Evolutionary conservation across 64 coral and sea anemone genomes (phyloP), one percentile per base, ranked within the genome.

Genomic region (Montipora capricornis): DNA sequence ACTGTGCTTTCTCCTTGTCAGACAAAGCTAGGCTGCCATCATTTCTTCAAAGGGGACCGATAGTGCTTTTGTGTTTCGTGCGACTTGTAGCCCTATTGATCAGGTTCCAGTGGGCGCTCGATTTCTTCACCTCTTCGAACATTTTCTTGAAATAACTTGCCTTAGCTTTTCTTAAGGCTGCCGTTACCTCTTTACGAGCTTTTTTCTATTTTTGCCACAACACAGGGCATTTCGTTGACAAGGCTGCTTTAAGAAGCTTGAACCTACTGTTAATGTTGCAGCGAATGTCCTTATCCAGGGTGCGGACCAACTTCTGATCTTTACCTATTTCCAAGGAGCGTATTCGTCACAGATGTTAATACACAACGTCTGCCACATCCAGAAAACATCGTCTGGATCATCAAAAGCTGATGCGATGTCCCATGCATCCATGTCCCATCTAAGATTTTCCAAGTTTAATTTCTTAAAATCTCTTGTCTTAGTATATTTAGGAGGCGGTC

Each of bases 161-260:
- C 16, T 89, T 89, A 45, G 87, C 57, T 62, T 60, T 78, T 78
- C 74, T 89, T 58, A 82, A 26, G 52, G 17, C 77, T 78, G 78
- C 8, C 3, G 76, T 79, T n/a, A 90, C 75, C 67, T 90, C 88
- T 17, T 90, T 90, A 8, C 75, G n/a, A 14, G 50, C 53, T 51
- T 69, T 29, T 79, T 90, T 90, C 8, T 90, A 90, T 16, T 47
- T 29, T 60, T 90, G 5, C 88, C 88, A 90, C 44, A 66, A 57
- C 75, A 17, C 59, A 48, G 74, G 53, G 20, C 51, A 59, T 50
- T 79, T 79, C 22, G 59, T 80, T 16, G 74, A 5, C 37, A 80
- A 29, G 62, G 88, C 88, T 6, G 51, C 57, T 59, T 90, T 90
- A 59, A 89, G 80, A 6, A 90, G 46, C 57, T 90, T 90, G n/a